Evolutionary conservation across 2,888 invertebrate genomes (phyloP), one percentile per base, ranked within the genome.

Genomic region (Drosophila demipolita): DNA sequence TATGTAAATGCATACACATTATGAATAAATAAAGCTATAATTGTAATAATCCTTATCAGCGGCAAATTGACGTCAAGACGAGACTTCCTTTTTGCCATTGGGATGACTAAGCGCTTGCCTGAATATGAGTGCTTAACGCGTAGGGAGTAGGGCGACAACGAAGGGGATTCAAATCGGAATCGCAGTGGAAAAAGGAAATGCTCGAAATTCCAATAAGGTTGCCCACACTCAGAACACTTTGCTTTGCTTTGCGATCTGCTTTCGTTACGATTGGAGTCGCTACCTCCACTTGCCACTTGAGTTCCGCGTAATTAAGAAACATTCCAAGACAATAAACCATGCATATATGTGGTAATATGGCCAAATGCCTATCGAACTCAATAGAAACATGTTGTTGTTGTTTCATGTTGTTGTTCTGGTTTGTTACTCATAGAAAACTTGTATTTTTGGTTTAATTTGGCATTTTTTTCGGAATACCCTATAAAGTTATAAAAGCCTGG

Each of bases 271-370:
- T 57, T 53, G 60, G 55, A 60, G 50, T 65, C 33, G 35, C 36
- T 40, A 55, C 61, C 58, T 67, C 74, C 70, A 77, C 59, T 53
- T 73, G 67, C 87, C 87, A 87, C 86, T 87, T 83, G 89, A 87
- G 82, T 89, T 87, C 89, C 83, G 89, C 79, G 85, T 81, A 89
- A 87, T 87, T 87, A 87, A 83, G 84, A 87, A 87, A 81, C 84
- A 87, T 86, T 85, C 80, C 86, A 67, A 88, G 87, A 87, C 80
- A 81, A 86, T 89, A 89, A 86, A 82, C 73, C 73, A 66, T 78
- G 70, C 71, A 75, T 55, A 42, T 49, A 66, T 75, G 72, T 68
- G 72, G 70, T 78, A 75, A 71, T 85, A 75, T 63, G 69, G 66
- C 62, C 29, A 65, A 64, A 78, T 38, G 53, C 73, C 70, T 59